Evolutionary conservation across 2,797 vertebrate species (phyloP).

Genomic region (Phataginus tricuspis): DNA sequence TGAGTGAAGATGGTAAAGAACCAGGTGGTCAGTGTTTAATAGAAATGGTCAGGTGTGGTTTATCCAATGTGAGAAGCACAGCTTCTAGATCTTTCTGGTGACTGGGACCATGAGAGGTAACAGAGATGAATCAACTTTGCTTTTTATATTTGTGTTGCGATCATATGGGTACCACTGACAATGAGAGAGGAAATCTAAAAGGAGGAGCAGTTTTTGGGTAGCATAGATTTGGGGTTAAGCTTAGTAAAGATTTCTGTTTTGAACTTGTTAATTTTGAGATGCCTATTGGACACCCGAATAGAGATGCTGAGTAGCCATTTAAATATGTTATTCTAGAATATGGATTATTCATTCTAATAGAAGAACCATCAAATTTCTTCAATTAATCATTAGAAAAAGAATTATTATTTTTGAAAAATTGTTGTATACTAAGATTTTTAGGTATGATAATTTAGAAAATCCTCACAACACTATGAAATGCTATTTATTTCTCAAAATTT

Average conservation of each 20-base stretch:
- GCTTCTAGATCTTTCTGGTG: neutral
- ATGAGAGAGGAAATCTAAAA: neutral
- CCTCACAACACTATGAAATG: neutral
- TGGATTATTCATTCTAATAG: neutral
- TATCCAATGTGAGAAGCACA: neutral
- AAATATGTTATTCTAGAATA: neutral
- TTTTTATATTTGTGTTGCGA: neutral
- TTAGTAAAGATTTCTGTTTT: neutral
- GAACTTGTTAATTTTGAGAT: neutral
- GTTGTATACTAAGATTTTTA: neutral
- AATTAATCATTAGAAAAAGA: neutral
- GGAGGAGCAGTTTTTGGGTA: neutral
- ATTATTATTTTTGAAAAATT: neutral
- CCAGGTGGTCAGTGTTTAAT: neutral
- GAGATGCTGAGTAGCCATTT: neutral
- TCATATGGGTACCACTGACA: neutral
- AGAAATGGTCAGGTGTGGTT: neutral
- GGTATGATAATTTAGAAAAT: neutral
- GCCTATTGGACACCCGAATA: neutral
- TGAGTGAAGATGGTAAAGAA: neutral
- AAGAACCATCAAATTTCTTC: neutral
- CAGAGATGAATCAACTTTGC: neutral
- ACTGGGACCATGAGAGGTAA: neutral
- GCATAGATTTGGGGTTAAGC: neutral
- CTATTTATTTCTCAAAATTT: neutral